These are phyloP conservation scores for Pollachius pollachius DNA, from an alignment of 2,113 vertebrate genomes.

Conservation along the genomic window DNA sequence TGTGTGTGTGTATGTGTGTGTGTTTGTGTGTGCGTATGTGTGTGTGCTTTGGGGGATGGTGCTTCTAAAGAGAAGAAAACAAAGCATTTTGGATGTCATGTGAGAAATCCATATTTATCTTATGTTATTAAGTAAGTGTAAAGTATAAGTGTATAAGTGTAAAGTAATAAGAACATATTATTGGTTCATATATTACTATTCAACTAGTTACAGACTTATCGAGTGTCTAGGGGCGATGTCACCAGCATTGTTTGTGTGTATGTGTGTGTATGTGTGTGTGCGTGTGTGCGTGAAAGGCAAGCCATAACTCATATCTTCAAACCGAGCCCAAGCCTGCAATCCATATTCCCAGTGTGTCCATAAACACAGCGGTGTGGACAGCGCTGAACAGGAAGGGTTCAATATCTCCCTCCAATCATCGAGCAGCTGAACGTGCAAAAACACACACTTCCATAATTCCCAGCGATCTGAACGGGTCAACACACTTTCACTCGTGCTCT, in stretches of 20 bases:
- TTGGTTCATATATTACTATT: too few species aligned
- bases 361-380: slow-evolving; percentile 5
- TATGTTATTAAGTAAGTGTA: too few species aligned
- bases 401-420: neutral
- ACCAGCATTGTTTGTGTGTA: neutral
- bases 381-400: slow-evolving; percentile 14
- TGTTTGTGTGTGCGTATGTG: too few species aligned
- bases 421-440: neutral
- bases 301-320: neutral
- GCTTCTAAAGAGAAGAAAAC: too few species aligned
- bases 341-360: neutral
- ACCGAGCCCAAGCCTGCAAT: neutral
- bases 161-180: too few species aligned
- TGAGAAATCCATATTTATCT: too few species aligned
- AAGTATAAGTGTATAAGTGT: too few species aligned
- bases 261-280: neutral
- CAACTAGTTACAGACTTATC: neutral
- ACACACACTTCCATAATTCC: neutral
- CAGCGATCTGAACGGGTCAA: too few species aligned
- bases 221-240: neutral
- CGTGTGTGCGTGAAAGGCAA: neutral
- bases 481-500: too few species aligned
- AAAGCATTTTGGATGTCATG: too few species aligned
- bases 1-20: too few species aligned
- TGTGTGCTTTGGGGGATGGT: too few species aligned